Percentiles rank a stretch among this genome's conserved stretches.
These are phyloP conservation scores for Stichopus chloronotus DNA, from an alignment of 35 echinoderm and acorn worm species.

Conservation along the genomic window DNA sequence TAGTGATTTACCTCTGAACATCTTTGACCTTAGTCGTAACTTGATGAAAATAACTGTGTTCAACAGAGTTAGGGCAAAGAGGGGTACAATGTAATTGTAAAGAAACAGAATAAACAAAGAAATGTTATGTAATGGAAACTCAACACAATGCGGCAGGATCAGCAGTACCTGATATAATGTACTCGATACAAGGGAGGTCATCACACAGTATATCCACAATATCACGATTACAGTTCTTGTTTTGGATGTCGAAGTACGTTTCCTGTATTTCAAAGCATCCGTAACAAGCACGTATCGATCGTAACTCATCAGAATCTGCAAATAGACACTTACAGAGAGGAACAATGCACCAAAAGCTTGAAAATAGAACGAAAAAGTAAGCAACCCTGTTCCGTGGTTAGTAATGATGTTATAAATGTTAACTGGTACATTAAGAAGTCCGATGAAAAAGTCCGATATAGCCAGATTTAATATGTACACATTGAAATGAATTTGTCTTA, in stretches of 20 bases:
- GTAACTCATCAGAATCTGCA: slow-evolving; percentile 10
- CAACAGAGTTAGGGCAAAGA: background rate
- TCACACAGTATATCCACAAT: background rate
- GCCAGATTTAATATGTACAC: slow-evolving; percentile 23
- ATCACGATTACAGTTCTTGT: background rate
- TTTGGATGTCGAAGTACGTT: background rate
- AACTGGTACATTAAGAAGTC: background rate
- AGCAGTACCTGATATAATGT: background rate
- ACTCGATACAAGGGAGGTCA: too few species aligned
- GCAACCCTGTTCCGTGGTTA: too few species aligned
- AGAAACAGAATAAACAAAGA: background rate
- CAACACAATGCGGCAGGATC: background rate
- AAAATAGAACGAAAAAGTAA: background rate
- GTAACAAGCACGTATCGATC: slow-evolving; percentile 4
- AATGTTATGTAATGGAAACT: background rate
- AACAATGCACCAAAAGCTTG: background rate
- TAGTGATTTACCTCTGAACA: background rate
- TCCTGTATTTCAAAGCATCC: slow-evolving; percentile 6
- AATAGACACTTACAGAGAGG: background rate
- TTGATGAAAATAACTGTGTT: background rate
- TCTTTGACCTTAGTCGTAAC: background rate
- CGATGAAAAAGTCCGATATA: background rate
- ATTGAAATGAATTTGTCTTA: slow-evolving; percentile 24
- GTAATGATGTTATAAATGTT: background rate
- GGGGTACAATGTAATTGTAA: background rate